Base-by-base conservation (phyloP, 2,888 invertebrate genomes). In the Nebria salina region DNA sequence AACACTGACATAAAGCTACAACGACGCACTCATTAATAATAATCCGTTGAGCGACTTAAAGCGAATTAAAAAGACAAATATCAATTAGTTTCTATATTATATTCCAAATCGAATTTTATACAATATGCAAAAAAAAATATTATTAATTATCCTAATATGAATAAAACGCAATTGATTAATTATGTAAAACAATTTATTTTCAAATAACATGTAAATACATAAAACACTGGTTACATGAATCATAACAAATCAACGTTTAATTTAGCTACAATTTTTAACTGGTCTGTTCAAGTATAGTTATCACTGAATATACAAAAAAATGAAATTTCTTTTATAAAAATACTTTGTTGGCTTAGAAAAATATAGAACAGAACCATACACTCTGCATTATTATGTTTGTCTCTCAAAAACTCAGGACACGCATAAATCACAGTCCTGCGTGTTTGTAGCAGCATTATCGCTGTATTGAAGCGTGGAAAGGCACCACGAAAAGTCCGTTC, bases 131-230 rank as follows among this genome's bases (percentile, higher is more conserved):
- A 34, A 34, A 34, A 34, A 34, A 34, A 4, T 34, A 34, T 34
- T 4, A 34, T 34, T 4, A 34, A 34, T 54, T 54, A 54, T 54
- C 54, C 54, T 54, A 54, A 34, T 25, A 25, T 13, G 6, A 70
- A 15, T 4, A 70, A 70, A 70, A 70, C 25, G 11, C 70, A 20
- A 26, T 25, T 70, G 41, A 34, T 15, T 73, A 41, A 73, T 73
- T 75, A 79, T 68, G 74, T 75, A 74, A 79, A 79, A 79, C 79
- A 79, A 79, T 79, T 65, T 79, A 79, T 79, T 79, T 74, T 20
- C 41, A 41, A 74, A 79, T 66, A 74, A 79, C 41, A 41, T 79
- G 79, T 79, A 79, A 73, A 79, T 79, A 79, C 79, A 79, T 79
- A 79, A 34, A 74, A 79, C 79, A 79, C 75, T 75, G 79, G 74